Percentiles rank a stretch among this genome's conserved stretches.
Conservation (phyloP, 2,888 invertebrate species). For the Metopia argyrocephala region DNA sequence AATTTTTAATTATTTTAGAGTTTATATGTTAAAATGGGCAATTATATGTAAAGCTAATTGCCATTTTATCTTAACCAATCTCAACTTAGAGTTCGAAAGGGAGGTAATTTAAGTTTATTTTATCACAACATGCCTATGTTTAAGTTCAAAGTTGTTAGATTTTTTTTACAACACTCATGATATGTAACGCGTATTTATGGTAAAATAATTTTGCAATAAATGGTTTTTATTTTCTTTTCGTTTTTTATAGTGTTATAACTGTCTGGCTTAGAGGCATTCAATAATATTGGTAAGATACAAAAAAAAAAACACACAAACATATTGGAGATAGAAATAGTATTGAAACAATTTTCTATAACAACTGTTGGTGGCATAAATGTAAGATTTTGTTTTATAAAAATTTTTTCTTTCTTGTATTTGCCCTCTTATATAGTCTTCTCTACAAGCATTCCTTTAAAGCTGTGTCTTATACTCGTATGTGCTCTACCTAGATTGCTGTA, state of each 20-base stretch:
- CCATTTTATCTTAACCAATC: too few relatives aligned
- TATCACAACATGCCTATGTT: constrained; percentile 40
- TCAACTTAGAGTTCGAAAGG: neutral
- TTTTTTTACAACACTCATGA: neutral
- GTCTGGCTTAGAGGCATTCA: constrained; percentile 43
- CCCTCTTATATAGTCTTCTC: too few relatives aligned
- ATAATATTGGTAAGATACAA: constrained; percentile 57
- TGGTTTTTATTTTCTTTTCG: neutral
- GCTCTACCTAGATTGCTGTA: neutral
- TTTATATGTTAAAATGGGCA: too few relatives aligned
- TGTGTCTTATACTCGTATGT: neutral
- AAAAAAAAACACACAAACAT: constrained; percentile 44
- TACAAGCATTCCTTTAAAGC: too few relatives aligned
- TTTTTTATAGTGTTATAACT: neutral
- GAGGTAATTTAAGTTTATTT: constrained; percentile 34
- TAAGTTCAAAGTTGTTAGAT: neutral
- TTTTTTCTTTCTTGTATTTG: too few relatives aligned
- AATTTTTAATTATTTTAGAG: too few relatives aligned
- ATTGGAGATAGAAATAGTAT: constrained; percentile 32
- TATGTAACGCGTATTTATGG: constrained; percentile 20
- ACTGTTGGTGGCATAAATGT: constrained; percentile 26
- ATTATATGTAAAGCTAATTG: too few relatives aligned
- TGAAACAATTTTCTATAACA: constrained; percentile 11
- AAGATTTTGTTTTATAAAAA: too few relatives aligned
- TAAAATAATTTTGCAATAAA: constrained; percentile 45